phyloP scores from a whole-genome alignment of 2,113 vertebrate species.

The Vulpes ferrilata region DNA sequence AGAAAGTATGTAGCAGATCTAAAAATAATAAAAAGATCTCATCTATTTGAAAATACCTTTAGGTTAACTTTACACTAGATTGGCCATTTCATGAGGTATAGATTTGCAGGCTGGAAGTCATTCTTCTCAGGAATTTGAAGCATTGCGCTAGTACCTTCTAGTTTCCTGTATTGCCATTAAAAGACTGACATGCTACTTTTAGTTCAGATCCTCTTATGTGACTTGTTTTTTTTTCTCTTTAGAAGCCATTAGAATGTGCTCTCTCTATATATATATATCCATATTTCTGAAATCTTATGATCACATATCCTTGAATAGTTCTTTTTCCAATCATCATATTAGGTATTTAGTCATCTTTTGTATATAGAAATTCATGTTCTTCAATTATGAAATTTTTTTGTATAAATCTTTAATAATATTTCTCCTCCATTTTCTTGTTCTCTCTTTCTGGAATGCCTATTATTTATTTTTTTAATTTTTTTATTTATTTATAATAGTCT shows the following conservation, averaged over 20 bases:
- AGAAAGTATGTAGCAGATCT: not conserved
- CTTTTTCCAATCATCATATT: not conserved
- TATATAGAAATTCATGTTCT: not conserved
- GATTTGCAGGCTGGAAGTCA: not conserved
- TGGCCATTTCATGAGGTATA: not conserved
- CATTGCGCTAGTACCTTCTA: not conserved
- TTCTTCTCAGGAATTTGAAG: not conserved
- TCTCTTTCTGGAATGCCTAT: not conserved
- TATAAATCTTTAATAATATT: not conserved
- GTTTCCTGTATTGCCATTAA: not conserved
- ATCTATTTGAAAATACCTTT: not conserved
- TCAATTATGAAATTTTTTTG: not conserved
- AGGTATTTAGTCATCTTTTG: not conserved
- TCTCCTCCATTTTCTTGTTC: not conserved
- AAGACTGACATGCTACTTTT: not conserved
- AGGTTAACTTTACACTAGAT: not conserved
- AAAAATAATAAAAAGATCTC: not conserved
- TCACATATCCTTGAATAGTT: not conserved
- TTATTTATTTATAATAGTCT: too few species aligned
- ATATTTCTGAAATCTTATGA: slow-evolving; percentile 20
- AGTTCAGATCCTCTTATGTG: not conserved
- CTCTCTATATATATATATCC: not conserved
- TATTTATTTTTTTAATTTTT: not conserved
- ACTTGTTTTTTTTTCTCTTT: not conserved
- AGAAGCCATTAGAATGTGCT: not conserved